Evolutionary conservation across 2,113 vertebrate species (phyloP).

Genomic region (Toxotes jaculatrix): DNA sequence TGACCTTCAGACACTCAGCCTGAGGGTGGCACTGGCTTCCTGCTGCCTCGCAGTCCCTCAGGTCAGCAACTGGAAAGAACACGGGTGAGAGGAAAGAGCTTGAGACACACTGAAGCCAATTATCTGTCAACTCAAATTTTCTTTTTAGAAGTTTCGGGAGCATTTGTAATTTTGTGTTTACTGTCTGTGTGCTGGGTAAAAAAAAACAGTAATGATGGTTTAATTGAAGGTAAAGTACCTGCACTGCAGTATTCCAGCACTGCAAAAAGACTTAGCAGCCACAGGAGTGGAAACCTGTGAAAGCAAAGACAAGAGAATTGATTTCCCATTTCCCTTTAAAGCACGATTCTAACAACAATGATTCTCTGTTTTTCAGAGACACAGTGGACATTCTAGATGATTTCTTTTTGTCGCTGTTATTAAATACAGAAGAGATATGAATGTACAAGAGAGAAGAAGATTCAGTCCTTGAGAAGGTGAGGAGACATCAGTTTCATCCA

Average conservation of each 20-base stretch:
- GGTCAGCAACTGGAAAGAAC: slow-evolving; percentile 65
- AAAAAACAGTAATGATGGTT: not conserved
- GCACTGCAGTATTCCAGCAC: slow-evolving; percentile 59
- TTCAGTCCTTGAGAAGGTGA: not conserved
- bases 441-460: not conserved
- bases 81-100: not conserved
- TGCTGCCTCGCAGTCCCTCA: slow-evolving; percentile 69
- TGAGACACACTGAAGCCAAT: not conserved
- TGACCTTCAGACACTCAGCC: slow-evolving; percentile 80
- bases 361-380: not conserved
- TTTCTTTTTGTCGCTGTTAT: not conserved
- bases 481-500: not conserved
- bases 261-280: slow-evolving; percentile 68
- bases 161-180: not conserved
- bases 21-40: slow-evolving; percentile 78
- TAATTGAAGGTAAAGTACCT: slow-evolving; percentile 60
- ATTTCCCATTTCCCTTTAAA: not conserved
- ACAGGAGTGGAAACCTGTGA: slow-evolving; percentile 72
- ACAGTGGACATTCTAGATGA: not conserved
- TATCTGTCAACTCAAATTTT: not conserved
- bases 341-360: not conserved
- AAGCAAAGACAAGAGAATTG: not conserved
- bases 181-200: not conserved
- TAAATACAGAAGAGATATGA: not conserved
- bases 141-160: not conserved